Evolutionary conservation across 2,797 vertebrate species (phyloP).

Genomic region (Pseudochirops corinnae): DNA sequence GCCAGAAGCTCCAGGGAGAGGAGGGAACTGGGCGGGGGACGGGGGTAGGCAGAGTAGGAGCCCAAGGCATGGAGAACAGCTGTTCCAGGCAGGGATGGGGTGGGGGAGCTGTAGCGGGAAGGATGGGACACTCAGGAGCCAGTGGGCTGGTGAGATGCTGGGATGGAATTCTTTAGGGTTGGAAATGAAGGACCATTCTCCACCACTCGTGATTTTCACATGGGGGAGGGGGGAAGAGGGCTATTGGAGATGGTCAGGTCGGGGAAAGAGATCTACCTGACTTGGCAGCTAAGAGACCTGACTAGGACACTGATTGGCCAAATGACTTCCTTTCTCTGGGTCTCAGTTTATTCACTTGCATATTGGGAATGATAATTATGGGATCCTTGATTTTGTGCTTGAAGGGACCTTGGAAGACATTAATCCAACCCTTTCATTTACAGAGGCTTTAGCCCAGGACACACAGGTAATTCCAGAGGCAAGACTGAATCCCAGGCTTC

Average conservation of each 20-base stretch:
- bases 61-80: rapidly evolving
- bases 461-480: neutral
- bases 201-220: neutral
- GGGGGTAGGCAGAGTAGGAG: neutral
- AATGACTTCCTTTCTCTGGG: neutral
- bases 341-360: neutral
- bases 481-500: neutral
- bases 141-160: neutral
- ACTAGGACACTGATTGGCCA: neutral
- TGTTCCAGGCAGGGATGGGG: too few species aligned
- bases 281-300: neutral
- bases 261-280: neutral
- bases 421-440: neutral
- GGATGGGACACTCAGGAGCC: rapidly evolving
- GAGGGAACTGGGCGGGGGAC: neutral
- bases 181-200: neutral
- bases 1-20: neutral
- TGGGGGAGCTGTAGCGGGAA: neutral
- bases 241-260: neutral
- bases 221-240: too few species aligned
- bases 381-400: rapidly evolving
- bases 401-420: neutral
- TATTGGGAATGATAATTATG: neutral
- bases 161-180: neutral
- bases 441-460: neutral